Conservation (phyloP, 2,888 invertebrate species). For the Leptopterna dolabrata region DNA sequence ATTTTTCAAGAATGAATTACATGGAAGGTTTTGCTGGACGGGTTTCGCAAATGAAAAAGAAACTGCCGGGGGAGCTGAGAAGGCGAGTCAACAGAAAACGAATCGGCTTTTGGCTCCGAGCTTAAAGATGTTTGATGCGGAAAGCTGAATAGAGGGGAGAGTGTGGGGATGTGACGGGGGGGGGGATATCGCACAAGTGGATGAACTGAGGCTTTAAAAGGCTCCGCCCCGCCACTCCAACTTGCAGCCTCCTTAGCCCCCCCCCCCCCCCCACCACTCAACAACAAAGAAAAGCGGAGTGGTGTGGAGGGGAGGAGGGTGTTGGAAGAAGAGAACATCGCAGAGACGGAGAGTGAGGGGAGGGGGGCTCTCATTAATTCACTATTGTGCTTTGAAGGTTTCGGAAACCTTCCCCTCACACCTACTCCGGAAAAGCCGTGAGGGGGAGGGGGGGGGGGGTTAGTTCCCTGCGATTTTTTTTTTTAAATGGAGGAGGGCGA, state of each 20-base stretch:
- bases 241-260: slow-evolving; percentile 57
- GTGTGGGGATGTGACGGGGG: neutral
- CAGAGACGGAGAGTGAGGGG: neutral
- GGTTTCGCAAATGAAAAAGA: neutral
- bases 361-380: slow-evolving; percentile 31
- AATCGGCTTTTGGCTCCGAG: neutral
- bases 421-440: neutral
- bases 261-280: slow-evolving; percentile 28
- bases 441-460: neutral
- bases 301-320: neutral
- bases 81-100: neutral
- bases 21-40: too few relatives aligned
- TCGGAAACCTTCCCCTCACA: slow-evolving; percentile 4
- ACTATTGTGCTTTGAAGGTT: slow-evolving; percentile 42
- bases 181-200: slow-evolving; percentile 29
- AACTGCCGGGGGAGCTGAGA: neutral
- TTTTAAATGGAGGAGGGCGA: neutral
- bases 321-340: neutral
- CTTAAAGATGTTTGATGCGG: slow-evolving; percentile 29
- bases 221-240: slow-evolving; percentile 54
- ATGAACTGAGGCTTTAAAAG: slow-evolving; percentile 18
- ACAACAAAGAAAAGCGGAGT: neutral
- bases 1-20: too few relatives aligned
- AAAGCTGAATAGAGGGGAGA: neutral
- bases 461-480: too few relatives aligned